Conservation (phyloP, 1,140 invertebrate genomes). For the Akabosia matsudoensis region DNA sequence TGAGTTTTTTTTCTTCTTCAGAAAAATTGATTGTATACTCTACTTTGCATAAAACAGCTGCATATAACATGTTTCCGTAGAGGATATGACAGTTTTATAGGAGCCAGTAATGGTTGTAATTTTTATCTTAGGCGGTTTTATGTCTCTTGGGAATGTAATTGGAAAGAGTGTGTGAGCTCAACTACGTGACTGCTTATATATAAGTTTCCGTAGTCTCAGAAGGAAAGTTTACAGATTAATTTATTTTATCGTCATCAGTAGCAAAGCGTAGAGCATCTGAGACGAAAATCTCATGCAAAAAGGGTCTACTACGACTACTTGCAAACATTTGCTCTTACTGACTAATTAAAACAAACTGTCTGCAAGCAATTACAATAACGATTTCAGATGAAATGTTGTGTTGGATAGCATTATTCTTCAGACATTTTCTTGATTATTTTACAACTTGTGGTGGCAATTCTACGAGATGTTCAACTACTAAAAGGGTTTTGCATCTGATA, state of each 20-base stretch:
- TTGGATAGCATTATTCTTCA: neutral
- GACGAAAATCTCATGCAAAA: no score
- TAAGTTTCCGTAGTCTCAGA: neutral
- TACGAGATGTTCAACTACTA: no score
- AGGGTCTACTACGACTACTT: no score
- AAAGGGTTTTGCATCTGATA: no score
- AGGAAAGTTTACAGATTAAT: neutral
- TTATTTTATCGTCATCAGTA: neutral
- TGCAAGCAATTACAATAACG: neutral
- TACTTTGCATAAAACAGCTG: no score
- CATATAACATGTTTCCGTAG: no score
- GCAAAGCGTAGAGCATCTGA: no score
- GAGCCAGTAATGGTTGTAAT: neutral
- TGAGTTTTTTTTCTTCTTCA: no score
- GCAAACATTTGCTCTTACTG: neutral
- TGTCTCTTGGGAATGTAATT: neutral
- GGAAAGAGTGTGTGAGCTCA: neutral
- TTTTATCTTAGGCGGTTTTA: neutral
- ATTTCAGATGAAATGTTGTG: neutral
- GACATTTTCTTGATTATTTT: neutral
- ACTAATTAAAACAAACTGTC: constrained; percentile 10
- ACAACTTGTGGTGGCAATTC: neutral
- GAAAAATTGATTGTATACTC: no score
- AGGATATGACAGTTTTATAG: no score
- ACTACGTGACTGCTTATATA: neutral